Base-by-base conservation (phyloP, 1,140 invertebrate genomes). In the Steinernema feltiae region DNA sequence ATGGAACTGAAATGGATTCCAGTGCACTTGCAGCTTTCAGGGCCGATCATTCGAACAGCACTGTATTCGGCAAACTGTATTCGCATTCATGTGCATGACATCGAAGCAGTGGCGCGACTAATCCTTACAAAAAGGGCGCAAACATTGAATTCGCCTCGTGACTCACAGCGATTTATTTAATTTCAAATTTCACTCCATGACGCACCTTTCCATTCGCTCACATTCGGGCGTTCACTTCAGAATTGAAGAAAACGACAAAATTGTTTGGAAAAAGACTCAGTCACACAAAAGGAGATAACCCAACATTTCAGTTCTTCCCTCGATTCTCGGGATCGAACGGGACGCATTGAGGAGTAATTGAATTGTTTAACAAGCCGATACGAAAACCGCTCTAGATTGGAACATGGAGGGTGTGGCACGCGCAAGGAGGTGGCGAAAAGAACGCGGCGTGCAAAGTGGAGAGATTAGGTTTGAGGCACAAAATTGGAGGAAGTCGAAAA, bases 91-190 rank as follows among this genome's bases (percentile, higher is more conserved):
- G 53, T 12, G n/a, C 41, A 46, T n/a, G 41, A 46, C 41, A n/a
- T 63, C 53, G 53, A 27, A 12, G 53, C 53, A 63, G 53, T 63
- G 53, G 53, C 53, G 53, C 53, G 24, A 63, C 53, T 63, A 63
- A 63, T 63, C 53, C 12, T 3, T 21, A 27, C 53, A 63, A 63
- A 63, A 63, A 27, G 53, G 53, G 12, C 7, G 24, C 53, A 46
- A n/a, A 46, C 41, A n/a, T 12, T n/a, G 41, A 46, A 17, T n/a
- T 63, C 53, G 24, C 12, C 53, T 63, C 24, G 53, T 63, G 53
- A 27, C 12, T 63, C 53, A 63, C 24, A 27, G 3, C 24, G 53
- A 27, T 63, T 63, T 41, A 18, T 41, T 18, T 41, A 41, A 41
- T 41, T 41, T 7, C 7, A 41, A 41, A 41, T 18, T 18, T 7